Evolutionary conservation across 2,888 invertebrate genomes (phyloP), one percentile per base, ranked within the genome.

Genomic region (Diaprepes abbreviatus): DNA sequence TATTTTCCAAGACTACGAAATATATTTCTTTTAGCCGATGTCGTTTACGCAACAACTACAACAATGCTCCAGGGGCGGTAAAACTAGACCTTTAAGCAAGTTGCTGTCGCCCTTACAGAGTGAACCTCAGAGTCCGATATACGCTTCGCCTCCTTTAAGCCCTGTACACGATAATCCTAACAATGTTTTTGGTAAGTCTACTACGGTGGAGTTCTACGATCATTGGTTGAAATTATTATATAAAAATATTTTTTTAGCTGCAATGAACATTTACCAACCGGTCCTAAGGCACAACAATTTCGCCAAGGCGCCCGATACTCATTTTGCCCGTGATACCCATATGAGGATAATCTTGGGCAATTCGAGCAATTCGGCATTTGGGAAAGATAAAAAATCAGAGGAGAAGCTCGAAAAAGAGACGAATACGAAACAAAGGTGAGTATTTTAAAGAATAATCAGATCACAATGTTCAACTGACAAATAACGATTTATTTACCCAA

Each of bases 41-140:
- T 95, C 96, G 54, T 97, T 96, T 85, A 96, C 96, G 1, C 96
- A 96, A 84, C 96, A 96, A 86, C 88, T 97, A 59, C 96, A 96
- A 74, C 91, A 94, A 73, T 92, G 93, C 82, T 91, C 93, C 0
- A 87, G 93, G 69, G 90, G 90, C 79, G 84, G 88, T 9, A 89
- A 90, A 76, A 87, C 87, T 66, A 86, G 93, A 36, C 89, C 93
- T 0, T 83, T 89, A 38, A 88, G 89, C 74, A 88, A 89, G 77
- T 82, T 90, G 50, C 78, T 89, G 66, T 88, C 87, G 36, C 89
- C 88, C 7, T 78, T 88, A 63, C 88, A 90, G 75, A 90, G 90
- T 77, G 90, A 90, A 77, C 90, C 90, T 0, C 89, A 89, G 84
- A 89, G 89, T 85, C 88, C 93, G 74, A 92, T 93, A 73, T 89